Base-by-base conservation (phyloP, 2,797 vertebrate species). In the Hipposideros larvatus region DNA sequence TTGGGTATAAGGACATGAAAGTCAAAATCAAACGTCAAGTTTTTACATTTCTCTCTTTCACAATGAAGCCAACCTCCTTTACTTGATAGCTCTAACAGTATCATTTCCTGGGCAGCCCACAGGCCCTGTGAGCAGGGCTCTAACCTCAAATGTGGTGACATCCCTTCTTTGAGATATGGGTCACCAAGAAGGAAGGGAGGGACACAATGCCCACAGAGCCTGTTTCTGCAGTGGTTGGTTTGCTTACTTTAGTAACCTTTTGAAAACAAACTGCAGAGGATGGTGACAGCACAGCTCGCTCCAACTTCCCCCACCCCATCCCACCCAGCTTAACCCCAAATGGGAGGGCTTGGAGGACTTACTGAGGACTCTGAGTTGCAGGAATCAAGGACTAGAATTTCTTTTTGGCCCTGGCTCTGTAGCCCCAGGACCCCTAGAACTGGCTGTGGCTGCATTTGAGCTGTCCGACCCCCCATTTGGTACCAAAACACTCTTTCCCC, bases 11-110 rank as follows among this genome's bases (percentile, higher is more conserved):
- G 46, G 71, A 91, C 34, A 91, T 87, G 28, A 94, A 91, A 79
- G 75, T 96, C 74, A 96, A 94, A 95, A 94, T 91, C 43, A 87
- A 85, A 95, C 95, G 66, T 74, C 85, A 87, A 95, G 22, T 77
- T 94, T 95, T 87, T n/a, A 65, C 34, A 73, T 93, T 73, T 95
- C 26, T 91, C 28, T 68, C 87, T 95, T 96, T 92, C 53, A 92
- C 93, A 90, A 96, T 57, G 80, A 97, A 93, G 19, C 61, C 87
- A 94, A 57, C 26, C 41, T 93, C 82, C 28, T 94, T 91, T 61
- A 34, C 75, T 91, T 87, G 51, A 55, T 37, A 55, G 28, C n/a
- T 90, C 61, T 90, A 82, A 77, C 55, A 86, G 55, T 87, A 84
- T 78, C 48, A 61, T 94, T 97, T 95, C 92, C 82, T 90, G 91